Evolutionary conservation across 2,888 invertebrate species (phyloP).

Genomic region (Hipparchia semele): DNA sequence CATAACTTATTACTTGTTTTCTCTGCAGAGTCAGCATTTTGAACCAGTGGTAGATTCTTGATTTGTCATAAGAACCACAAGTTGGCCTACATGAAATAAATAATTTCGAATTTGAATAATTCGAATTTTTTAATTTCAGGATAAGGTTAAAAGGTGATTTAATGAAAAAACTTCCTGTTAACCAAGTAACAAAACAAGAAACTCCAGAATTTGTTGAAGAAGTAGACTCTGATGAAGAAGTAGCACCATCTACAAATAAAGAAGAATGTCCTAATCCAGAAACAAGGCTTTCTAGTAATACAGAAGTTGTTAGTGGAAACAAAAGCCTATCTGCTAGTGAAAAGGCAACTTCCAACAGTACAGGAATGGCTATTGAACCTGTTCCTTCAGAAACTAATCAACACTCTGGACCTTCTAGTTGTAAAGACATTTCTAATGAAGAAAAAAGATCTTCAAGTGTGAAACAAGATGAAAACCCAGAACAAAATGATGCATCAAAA

Average conservation of each 20-base stretch:
- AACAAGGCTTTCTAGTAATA: neutral
- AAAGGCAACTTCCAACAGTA: neutral
- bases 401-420: conserved; percentile 3
- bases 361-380: neutral
- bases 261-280: conserved; percentile 30
- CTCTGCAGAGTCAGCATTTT: no score
- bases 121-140: conserved; percentile 48
- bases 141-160: conserved; percentile 78
- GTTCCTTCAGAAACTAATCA: conserved; percentile 27
- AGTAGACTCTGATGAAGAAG: conserved; percentile 74
- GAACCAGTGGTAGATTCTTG: no score
- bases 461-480: conserved; percentile 21
- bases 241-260: conserved; percentile 32
- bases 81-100: no score
- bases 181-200: conserved; percentile 51
- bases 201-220: conserved; percentile 81
- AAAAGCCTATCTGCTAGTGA: neutral
- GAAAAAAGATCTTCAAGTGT: neutral
- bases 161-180: conserved; percentile 54
- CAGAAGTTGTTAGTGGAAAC: neutral
- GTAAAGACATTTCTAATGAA: neutral
- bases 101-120: no score
- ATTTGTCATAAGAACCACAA: no score
- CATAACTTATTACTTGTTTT: neutral
- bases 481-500: conserved; percentile 17